A percentile compares a stretch with the other conserved stretches of the same genome.
Evolutionary conservation across 2,113 vertebrate species (phyloP).

Genomic region (Potamarius usumacintae): DNA sequence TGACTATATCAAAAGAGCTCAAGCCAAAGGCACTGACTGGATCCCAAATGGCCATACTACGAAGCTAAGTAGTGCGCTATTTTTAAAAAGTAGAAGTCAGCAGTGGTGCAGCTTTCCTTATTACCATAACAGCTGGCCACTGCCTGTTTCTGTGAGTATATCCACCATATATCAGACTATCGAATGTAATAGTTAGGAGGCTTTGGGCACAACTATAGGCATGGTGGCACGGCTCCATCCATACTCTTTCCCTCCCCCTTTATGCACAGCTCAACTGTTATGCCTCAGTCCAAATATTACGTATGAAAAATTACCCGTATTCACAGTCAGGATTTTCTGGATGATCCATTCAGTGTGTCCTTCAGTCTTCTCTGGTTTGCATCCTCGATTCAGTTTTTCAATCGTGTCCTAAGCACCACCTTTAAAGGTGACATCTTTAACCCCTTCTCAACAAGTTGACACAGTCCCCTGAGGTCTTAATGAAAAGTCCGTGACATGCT

Average conservation of each 20-base stretch:
- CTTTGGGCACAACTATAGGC: background rate
- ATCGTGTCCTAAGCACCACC: background rate
- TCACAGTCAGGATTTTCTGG: background rate
- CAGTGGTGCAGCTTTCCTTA: background rate
- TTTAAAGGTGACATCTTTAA: too few relatives aligned
- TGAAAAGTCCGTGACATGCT: too few relatives aligned
- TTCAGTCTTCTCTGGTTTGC: background rate
- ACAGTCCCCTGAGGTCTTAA: too few relatives aligned
- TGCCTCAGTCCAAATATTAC: background rate
- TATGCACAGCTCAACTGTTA: background rate
- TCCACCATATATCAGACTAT: background rate
- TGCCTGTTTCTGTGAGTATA: background rate
- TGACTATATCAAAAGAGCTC: background rate
- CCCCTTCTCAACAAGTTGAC: too few relatives aligned
- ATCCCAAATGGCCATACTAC: background rate
- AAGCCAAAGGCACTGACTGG: background rate
- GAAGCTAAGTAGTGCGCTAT: background rate
- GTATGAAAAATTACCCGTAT: background rate
- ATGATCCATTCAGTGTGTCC: background rate
- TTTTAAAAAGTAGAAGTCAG: background rate
- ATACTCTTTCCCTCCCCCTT: background rate
- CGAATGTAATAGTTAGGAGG: background rate
- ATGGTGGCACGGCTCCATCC: background rate
- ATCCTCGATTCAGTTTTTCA: background rate
- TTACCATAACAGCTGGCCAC: conserved; percentile 1